Conservation (phyloP, 2,888 invertebrate genomes). For the Apamea sordens region DNA sequence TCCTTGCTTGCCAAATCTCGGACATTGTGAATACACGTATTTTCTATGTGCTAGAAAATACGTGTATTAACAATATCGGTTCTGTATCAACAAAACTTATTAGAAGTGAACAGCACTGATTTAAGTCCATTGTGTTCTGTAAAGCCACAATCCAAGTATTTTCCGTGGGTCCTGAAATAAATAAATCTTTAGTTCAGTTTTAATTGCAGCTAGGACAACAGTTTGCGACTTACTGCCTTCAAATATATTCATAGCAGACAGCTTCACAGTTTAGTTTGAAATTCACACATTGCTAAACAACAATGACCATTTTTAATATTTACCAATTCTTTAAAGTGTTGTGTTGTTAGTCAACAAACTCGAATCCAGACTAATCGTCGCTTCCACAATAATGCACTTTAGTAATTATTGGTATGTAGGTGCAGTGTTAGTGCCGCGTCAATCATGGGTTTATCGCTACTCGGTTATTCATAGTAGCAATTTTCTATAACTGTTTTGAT, state of each 20-base stretch:
- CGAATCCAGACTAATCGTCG: slow-evolving; percentile 25
- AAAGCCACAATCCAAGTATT: background rate
- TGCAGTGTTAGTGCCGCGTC: slow-evolving; percentile 28
- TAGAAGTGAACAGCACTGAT: background rate
- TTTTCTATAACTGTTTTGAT: slow-evolving; percentile 54
- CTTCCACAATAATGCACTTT: slow-evolving; percentile 49
- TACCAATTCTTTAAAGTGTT: background rate
- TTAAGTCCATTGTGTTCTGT: background rate
- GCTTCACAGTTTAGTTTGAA: slow-evolving; percentile 1
- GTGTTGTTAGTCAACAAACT: slow-evolving; percentile 15
- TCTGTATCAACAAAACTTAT: background rate
- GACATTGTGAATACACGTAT: slow-evolving; percentile 36
- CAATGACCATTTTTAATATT: slow-evolving; percentile 6
- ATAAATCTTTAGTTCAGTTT: background rate
- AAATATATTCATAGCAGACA: background rate
- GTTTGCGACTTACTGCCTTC: background rate
- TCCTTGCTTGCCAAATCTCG: slow-evolving; percentile 62
- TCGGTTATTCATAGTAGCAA: slow-evolving; percentile 39
- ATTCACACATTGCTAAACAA: slow-evolving; percentile 3
- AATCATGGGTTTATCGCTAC: slow-evolving; percentile 41
- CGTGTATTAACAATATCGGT: background rate
- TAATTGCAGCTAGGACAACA: background rate
- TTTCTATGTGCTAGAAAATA: background rate
- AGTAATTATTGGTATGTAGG: slow-evolving; percentile 37
- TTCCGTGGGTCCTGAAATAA: background rate